phyloP scores from a whole-genome alignment of 2,113 vertebrate genomes.

The Tupaia chinensis region DNA sequence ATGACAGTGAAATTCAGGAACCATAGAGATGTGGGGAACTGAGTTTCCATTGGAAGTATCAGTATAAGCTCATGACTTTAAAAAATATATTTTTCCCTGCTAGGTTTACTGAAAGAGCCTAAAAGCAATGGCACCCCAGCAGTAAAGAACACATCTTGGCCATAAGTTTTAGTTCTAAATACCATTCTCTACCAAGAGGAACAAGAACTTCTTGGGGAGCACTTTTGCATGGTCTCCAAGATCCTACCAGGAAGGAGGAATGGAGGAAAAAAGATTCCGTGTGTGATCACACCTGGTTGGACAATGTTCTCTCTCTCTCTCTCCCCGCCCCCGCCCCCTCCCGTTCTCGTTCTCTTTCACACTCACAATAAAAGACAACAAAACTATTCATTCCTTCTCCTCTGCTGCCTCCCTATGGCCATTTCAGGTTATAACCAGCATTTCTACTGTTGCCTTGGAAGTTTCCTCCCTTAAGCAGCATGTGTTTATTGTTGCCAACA shows the following conservation, averaged over 20 bases:
- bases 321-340: no score
- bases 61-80: not conserved
- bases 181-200: not conserved
- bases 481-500: not conserved
- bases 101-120: not conserved
- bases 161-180: not conserved
- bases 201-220: not conserved
- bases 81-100: not conserved
- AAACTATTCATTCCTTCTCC: not conserved
- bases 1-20: not conserved
- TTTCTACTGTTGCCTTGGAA: not conserved
- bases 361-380: no score
- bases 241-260: no score
- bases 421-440: not conserved
- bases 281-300: no score
- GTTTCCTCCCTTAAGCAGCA: not conserved
- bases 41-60: not conserved
- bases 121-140: not conserved
- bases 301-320: no score
- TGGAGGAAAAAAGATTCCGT: no score
- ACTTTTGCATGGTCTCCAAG: no score
- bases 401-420: conserved; percentile 73
- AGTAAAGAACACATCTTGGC: not conserved
- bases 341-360: no score
- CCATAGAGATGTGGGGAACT: not conserved